A percentile compares a stretch with the other conserved stretches of the same genome.
These are phyloP conservation scores for Ips typographus DNA, from an alignment of 1,140 invertebrate genomes.

Conservation along the genomic window DNA sequence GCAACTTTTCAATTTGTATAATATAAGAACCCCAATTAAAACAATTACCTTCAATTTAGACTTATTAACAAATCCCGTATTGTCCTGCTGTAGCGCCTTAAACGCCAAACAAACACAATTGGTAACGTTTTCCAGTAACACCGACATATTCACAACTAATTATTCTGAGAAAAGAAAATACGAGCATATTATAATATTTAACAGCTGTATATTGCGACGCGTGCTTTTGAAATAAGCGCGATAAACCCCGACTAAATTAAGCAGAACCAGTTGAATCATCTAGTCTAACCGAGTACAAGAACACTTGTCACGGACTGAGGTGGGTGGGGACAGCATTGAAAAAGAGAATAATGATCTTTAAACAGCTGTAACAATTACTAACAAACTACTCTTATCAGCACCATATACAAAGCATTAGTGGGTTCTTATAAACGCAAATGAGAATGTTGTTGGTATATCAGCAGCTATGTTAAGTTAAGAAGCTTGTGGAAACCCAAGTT, in stretches of 20 bases:
- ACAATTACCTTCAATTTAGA: slow-evolving; percentile 70
- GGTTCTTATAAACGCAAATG: too few relatives aligned
- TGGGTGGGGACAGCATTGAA: slow-evolving; percentile 19
- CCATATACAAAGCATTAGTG: too few relatives aligned
- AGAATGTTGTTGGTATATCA: too few relatives aligned
- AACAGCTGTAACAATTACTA: slow-evolving; percentile 4
- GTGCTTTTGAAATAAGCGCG: slow-evolving; percentile 19
- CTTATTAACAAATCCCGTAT: slow-evolving; percentile 64
- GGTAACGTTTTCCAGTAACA: slow-evolving; percentile 67
- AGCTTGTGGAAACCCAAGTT: too few relatives aligned
- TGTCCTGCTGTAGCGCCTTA: slow-evolving; percentile 63
- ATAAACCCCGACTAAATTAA: slow-evolving; percentile 28
- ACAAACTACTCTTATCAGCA: too few relatives aligned
- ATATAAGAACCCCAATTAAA: too few relatives aligned
- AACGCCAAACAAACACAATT: slow-evolving; percentile 79
- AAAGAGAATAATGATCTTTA: slow-evolving; percentile 13
- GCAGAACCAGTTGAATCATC: slow-evolving; percentile 17
- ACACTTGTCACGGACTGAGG: slow-evolving; percentile 1
- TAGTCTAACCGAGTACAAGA: slow-evolving; percentile 3
- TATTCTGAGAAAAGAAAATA: slow-evolving; percentile 10
- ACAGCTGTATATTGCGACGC: background rate
- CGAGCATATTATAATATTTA: background rate
- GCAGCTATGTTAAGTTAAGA: too few relatives aligned
- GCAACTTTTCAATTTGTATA: too few relatives aligned
- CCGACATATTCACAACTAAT: slow-evolving; percentile 56